Evolutionary conservation across 2,888 invertebrate genomes (phyloP).

Genomic region (Cerceris rybyensis): DNA sequence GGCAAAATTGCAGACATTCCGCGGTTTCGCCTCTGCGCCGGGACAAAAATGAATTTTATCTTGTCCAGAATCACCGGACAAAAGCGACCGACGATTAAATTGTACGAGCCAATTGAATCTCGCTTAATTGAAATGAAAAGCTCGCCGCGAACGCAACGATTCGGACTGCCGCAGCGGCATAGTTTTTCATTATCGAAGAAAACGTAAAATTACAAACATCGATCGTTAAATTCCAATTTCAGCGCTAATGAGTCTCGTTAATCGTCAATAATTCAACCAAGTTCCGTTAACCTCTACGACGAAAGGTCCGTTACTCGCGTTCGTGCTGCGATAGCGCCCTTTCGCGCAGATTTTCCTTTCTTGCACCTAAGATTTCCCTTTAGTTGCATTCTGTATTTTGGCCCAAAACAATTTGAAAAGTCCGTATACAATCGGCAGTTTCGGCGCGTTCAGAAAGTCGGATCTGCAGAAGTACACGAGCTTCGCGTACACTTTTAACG

Average conservation of each 20-base stretch:
- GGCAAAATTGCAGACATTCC: not conserved
- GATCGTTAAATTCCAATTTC: slow-evolving; percentile 22
- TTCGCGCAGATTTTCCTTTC: too few species aligned
- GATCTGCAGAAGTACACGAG: not conserved
- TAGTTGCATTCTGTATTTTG: too few species aligned
- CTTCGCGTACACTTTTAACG: slow-evolving; percentile 12
- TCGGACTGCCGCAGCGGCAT: not conserved
- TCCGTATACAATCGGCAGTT: not conserved
- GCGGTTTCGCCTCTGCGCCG: not conserved
- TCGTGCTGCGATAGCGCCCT: slow-evolving; percentile 2
- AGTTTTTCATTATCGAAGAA: not conserved
- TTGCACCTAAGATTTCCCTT: too few species aligned
- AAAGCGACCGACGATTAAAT: not conserved
- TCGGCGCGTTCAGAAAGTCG: too few species aligned
- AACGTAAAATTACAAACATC: slow-evolving; percentile 14
- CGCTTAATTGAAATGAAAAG: slow-evolving; percentile 7
- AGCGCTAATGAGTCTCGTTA: slow-evolving; percentile 28
- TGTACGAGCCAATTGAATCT: not conserved
- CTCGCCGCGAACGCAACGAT: not conserved
- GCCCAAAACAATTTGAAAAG: not conserved
- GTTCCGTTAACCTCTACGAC: slow-evolving; percentile 12
- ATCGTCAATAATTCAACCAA: slow-evolving; percentile 18
- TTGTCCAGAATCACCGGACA: too few species aligned
- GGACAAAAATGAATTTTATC: not conserved
- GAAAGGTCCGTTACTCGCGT: slow-evolving; percentile 18